These are phyloP conservation scores for Andrena flavipes DNA, from an alignment of 2,888 invertebrate genomes.

Conservation along the genomic window DNA sequence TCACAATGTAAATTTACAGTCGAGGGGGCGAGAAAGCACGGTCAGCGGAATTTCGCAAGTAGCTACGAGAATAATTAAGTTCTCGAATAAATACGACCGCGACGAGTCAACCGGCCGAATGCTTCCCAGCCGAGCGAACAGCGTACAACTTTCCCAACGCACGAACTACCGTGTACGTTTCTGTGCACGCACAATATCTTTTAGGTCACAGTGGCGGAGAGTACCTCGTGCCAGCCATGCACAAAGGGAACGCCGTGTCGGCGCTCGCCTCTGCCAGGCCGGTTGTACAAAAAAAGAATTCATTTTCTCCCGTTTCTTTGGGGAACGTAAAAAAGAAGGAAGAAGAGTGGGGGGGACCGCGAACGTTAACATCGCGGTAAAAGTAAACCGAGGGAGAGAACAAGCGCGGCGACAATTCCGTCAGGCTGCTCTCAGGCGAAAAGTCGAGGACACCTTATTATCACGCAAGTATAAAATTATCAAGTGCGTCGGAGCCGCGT, in stretches of 20 bases:
- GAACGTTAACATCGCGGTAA: neutral
- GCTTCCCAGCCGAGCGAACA: slow-evolving; percentile 5
- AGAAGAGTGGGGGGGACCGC: too few species aligned
- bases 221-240: neutral
- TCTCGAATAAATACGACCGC: slow-evolving; percentile 38
- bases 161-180: slow-evolving; percentile 25
- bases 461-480: slow-evolving; percentile 28
- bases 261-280: neutral
- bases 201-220: slow-evolving; percentile 19
- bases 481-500: slow-evolving; percentile 12
- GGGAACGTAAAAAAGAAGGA: neutral
- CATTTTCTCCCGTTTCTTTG: neutral
- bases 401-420: neutral
- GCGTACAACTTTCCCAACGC: slow-evolving; percentile 29
- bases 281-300: slow-evolving; percentile 13
- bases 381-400: slow-evolving; percentile 12
- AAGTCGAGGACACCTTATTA: slow-evolving; percentile 32
- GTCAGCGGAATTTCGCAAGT: slow-evolving; percentile 32
- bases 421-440: neutral
- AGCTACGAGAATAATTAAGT: slow-evolving; percentile 49
- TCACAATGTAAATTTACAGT: slow-evolving; percentile 37
- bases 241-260: neutral
- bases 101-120: slow-evolving; percentile 2
- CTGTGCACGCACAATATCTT: slow-evolving; percentile 24
- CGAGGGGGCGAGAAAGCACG: neutral